Conservation (phyloP, 1,140 invertebrate species). For the Drosophila teissieri region DNA sequence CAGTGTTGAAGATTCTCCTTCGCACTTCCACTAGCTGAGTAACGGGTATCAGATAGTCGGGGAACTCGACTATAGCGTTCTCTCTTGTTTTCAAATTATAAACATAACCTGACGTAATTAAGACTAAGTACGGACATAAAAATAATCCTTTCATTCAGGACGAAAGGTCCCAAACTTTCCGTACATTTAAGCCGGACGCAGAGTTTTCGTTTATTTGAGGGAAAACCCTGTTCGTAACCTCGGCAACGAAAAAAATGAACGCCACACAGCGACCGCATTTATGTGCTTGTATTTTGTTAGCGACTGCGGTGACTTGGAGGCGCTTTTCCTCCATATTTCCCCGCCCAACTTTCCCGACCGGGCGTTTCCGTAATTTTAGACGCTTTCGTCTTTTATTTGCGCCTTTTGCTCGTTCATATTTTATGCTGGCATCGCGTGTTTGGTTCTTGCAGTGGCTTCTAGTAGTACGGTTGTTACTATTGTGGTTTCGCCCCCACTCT, state of each 20-base stretch:
- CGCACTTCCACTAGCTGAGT: too few species aligned
- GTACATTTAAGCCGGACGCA: slow-evolving; percentile 10
- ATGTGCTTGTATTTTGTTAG: slow-evolving; percentile 15
- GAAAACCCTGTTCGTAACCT: slow-evolving; percentile 27
- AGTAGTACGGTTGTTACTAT: slow-evolving; percentile 13
- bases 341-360: slow-evolving; percentile 8
- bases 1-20: too few species aligned
- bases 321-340: slow-evolving; percentile 5
- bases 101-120: slow-evolving; percentile 34
- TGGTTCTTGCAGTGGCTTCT: slow-evolving; percentile 20
- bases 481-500: slow-evolving; percentile 28
- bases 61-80: too few species aligned
- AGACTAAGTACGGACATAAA: slow-evolving; percentile 24
- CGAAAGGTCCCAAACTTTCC: slow-evolving; percentile 17
- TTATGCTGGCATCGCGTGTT: slow-evolving; percentile 45
- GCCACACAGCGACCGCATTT: slow-evolving; percentile 28
- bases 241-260: slow-evolving; percentile 35
- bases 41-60: too few species aligned
- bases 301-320: slow-evolving; percentile 26
- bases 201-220: slow-evolving; percentile 26
- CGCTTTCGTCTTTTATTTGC: slow-evolving; percentile 66
- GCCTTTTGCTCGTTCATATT: slow-evolving; percentile 68
- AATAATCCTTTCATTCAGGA: slow-evolving; percentile 30
- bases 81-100: slow-evolving; percentile 22
- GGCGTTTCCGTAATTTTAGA: slow-evolving; percentile 69